Evolutionary conservation across 2,888 invertebrate species (phyloP).

Genomic region (Zygaena filipendulae): DNA sequence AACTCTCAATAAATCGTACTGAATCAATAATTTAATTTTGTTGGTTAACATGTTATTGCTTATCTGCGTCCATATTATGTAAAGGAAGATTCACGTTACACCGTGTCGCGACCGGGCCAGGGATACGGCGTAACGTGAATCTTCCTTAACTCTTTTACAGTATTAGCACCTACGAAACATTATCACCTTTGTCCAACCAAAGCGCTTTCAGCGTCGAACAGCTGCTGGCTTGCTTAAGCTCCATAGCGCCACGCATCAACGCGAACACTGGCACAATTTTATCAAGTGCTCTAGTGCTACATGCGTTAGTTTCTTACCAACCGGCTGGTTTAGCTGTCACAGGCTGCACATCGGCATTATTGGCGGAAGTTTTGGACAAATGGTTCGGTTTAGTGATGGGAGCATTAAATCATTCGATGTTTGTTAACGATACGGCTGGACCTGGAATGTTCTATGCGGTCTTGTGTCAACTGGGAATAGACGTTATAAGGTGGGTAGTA

Average conservation of each 20-base stretch:
- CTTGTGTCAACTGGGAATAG: conserved; percentile 38
- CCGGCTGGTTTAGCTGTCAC: conserved; percentile 33
- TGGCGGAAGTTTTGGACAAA: conserved; percentile 36
- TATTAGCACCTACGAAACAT: conserved; percentile 31
- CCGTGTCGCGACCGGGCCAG: too few species aligned
- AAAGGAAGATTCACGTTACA: too few species aligned
- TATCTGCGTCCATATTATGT: too few species aligned
- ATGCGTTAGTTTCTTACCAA: conserved; percentile 44
- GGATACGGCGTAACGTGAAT: too few species aligned
- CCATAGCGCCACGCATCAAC: conserved; percentile 29
- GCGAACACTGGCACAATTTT: conserved; percentile 31
- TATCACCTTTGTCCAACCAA: conserved; percentile 43
- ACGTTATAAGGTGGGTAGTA: conserved; percentile 41
- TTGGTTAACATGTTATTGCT: too few species aligned
- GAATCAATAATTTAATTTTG: too few species aligned
- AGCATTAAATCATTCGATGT: conserved; percentile 35
- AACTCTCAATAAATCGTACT: too few species aligned
- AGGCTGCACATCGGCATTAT: conserved; percentile 25
- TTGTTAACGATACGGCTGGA: conserved; percentile 29
- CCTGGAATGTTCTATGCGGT: conserved; percentile 40
- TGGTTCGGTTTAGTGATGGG: conserved; percentile 39
- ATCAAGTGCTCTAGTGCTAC: conserved; percentile 45
- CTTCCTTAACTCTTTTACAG: conserved; percentile 22
- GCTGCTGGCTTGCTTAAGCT: conserved; percentile 40
- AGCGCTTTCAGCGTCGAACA: conserved; percentile 54